Evolutionary conservation across 2,888 invertebrate species (phyloP).

Genomic region (Tenthredo notha): DNA sequence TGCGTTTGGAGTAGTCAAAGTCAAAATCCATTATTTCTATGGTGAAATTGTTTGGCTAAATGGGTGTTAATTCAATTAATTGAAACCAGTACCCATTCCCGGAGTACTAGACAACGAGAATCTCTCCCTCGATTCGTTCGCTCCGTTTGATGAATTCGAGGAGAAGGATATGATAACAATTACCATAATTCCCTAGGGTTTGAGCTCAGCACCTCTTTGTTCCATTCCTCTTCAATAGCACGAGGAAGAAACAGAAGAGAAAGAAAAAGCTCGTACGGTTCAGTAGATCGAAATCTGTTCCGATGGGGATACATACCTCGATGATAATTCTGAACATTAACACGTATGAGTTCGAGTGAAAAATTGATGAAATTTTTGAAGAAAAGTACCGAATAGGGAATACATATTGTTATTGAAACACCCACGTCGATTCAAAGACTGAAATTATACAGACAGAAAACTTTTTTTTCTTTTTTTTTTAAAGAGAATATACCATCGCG

Average conservation of each 20-base stretch:
- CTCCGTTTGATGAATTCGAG: conserved; percentile 4
- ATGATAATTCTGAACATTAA: not conserved
- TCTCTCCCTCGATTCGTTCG: conserved; percentile 12
- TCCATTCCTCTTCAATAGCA: not conserved
- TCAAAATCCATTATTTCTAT: conserved; percentile 46
- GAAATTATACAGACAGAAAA: not conserved
- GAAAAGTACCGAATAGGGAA: not conserved
- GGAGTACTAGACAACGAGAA: not conserved
- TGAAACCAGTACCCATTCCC: conserved; percentile 50
- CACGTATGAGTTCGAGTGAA: not conserved
- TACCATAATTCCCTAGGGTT: not conserved
- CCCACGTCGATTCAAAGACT: not conserved
- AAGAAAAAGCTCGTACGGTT: not conserved
- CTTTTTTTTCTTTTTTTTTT: conserved; percentile 36
- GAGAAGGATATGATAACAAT: conserved; percentile 6
- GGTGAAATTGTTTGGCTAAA: conserved; percentile 63
- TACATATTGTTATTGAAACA: not conserved
- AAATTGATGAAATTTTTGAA: not conserved
- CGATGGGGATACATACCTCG: not conserved
- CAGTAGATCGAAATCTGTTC: not conserved
- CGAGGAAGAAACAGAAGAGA: not conserved
- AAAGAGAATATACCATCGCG: conserved; percentile 24
- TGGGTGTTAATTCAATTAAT: conserved; percentile 65
- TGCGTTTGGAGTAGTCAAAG: conserved; percentile 45
- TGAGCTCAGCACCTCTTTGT: not conserved